These are phyloP conservation scores for Ceyx margarethae DNA, from an alignment of 2,113 vertebrate species.

Conservation along the genomic window DNA sequence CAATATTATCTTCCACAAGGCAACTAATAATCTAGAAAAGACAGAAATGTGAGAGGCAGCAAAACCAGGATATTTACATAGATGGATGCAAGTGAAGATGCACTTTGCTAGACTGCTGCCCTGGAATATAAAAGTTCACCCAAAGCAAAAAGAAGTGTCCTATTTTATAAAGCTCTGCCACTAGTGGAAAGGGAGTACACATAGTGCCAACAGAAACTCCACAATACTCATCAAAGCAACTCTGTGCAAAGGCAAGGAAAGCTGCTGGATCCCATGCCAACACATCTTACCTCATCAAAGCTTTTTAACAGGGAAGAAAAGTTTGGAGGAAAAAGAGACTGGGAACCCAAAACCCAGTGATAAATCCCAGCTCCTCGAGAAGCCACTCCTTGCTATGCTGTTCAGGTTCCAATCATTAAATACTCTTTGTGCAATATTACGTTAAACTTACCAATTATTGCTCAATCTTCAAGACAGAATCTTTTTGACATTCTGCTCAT, in stretches of 20 bases:
- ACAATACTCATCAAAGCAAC: not conserved
- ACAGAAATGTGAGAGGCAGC: not conserved
- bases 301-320: not conserved
- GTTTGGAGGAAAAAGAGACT: not conserved
- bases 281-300: not conserved
- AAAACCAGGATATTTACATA: not conserved
- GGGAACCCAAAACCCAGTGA: not conserved
- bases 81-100: not conserved
- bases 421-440: not conserved
- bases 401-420: not conserved
- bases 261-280: not conserved
- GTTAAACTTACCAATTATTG: not conserved
- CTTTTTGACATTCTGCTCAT: not conserved
- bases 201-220: not conserved
- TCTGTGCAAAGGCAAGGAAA: not conserved
- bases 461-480: not conserved
- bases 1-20: not conserved
- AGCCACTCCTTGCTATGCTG: not conserved
- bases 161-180: not conserved
- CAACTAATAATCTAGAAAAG: not conserved
- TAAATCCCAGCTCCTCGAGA: not conserved
- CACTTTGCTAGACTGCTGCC: not conserved
- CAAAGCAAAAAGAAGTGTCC: not conserved
- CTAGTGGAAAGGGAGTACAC: rapidly evolving
- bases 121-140: not conserved